Conservation (phyloP, 1,140 invertebrate species). For the Achatina immaculata region DNA sequence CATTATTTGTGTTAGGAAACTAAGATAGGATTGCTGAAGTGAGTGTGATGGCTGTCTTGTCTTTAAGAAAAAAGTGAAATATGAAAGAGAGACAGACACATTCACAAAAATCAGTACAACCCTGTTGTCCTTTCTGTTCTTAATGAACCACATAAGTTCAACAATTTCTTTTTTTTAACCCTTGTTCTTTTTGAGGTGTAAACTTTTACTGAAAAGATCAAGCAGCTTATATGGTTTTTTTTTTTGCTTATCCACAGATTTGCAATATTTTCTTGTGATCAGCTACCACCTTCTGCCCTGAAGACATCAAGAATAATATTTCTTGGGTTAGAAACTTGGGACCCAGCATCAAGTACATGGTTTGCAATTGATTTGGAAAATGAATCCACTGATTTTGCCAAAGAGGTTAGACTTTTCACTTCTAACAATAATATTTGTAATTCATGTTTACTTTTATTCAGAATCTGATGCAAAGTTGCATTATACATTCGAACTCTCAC, state of each 20-base stretch:
- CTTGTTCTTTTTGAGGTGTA: background rate
- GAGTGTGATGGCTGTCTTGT: too few relatives aligned
- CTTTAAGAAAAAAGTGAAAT: too few relatives aligned
- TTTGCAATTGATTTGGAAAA: conserved; percentile 65
- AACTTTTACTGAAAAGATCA: background rate
- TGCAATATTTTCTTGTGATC: conserved; percentile 49
- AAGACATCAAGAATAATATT: conserved; percentile 56
- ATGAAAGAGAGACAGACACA: too few relatives aligned
- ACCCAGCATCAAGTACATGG: conserved; percentile 51
- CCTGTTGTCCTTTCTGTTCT: too few relatives aligned
- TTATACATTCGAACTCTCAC: too few relatives aligned
- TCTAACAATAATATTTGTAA: too few relatives aligned
- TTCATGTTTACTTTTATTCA: too few relatives aligned
- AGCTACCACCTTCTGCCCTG: conserved; percentile 47
- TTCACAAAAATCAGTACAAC: too few relatives aligned
- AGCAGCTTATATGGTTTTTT: background rate
- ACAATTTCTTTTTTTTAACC: background rate
- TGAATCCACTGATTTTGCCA: conserved; percentile 10
- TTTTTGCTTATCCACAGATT: conserved; percentile 43
- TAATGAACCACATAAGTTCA: too few relatives aligned
- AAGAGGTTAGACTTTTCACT: conserved; percentile 14
- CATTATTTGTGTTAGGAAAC: too few relatives aligned
- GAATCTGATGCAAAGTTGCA: too few relatives aligned
- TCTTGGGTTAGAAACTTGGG: conserved; percentile 56
- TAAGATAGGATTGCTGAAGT: too few relatives aligned